A percentile compares a stretch with the other conserved stretches of the same genome.
Conservation (phyloP, 2,113 vertebrate species). For the Poicephalus meyeri region DNA sequence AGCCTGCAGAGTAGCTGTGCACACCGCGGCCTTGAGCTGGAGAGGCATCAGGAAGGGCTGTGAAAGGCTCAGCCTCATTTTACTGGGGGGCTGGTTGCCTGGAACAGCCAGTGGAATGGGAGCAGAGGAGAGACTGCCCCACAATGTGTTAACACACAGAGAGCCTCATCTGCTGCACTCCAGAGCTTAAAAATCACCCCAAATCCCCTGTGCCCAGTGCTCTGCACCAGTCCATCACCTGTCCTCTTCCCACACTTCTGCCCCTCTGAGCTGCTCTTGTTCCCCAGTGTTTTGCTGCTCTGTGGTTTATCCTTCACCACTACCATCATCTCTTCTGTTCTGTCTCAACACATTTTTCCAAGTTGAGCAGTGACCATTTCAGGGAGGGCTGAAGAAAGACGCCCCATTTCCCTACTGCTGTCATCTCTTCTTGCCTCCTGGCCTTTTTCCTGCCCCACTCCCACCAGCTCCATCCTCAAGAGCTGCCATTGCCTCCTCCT, state of each 20-base stretch:
- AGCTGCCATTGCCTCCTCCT: not conserved
- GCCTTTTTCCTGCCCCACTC: not conserved
- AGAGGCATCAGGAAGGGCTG: not conserved
- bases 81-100: not conserved
- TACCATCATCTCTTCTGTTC: not conserved
- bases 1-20: not conserved
- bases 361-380: not conserved
- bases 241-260: not conserved
- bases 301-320: not conserved
- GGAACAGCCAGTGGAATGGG: not conserved
- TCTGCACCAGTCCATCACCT: not conserved
- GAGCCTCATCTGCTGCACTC: fast-evolving
- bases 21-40: fast-evolving
- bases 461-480: not conserved
- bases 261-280: not conserved
- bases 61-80: not conserved
- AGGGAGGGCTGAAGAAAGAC: not conserved
- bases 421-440: not conserved
- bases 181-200: not conserved
- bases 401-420: not conserved
- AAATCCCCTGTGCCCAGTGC: fast-evolving
- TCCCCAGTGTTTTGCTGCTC: not conserved
- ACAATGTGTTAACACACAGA: not conserved
- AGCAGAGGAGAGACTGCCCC: not conserved
- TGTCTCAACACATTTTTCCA: not conserved